Conservation (phyloP, 2,113 vertebrate genomes). For the Panthera tigris region DNA sequence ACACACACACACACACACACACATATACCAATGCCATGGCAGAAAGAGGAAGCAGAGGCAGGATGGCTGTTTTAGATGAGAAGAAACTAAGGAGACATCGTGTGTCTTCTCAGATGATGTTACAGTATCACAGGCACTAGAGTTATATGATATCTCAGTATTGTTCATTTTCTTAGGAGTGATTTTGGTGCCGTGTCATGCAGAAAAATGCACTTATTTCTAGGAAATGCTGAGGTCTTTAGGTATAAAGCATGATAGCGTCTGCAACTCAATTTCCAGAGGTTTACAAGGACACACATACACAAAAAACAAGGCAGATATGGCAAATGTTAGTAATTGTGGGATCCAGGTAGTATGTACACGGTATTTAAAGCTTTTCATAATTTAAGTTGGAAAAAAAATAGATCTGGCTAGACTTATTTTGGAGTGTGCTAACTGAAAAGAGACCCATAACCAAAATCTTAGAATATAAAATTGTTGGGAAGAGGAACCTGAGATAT, state of each 20-base stretch:
- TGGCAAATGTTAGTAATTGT: too few species aligned
- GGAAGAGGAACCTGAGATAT: neutral
- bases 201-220: neutral
- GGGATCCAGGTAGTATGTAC: neutral
- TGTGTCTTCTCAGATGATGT: neutral
- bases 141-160: neutral
- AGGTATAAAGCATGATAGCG: neutral
- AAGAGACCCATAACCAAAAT: neutral
- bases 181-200: too few species aligned
- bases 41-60: neutral
- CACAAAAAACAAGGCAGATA: neutral
- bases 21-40: too few species aligned
- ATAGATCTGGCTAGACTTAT: neutral
- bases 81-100: neutral
- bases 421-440: neutral
- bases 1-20: neutral
- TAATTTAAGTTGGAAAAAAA: neutral
- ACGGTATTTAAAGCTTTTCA: neutral
- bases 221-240: neutral
- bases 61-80: neutral
- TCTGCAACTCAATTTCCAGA: neutral
- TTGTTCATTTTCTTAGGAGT: neutral
- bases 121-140: accelerated
- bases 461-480: neutral
- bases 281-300: neutral